Base-by-base conservation (phyloP, 2,888 invertebrate species). In the Entomobrya proxima region DNA sequence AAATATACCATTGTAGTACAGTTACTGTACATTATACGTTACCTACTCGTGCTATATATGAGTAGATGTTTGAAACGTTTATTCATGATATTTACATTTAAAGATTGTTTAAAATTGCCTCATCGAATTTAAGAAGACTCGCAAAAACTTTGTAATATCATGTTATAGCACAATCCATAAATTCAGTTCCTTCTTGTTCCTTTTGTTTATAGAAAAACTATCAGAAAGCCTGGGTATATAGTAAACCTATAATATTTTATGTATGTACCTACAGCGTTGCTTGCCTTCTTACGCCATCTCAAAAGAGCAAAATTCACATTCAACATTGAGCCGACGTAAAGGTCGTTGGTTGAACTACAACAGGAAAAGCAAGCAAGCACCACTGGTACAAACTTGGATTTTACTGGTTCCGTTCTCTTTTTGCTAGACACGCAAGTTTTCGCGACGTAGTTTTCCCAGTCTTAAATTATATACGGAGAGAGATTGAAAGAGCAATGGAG, bases 271-370 rank as follows among this genome's bases (percentile, higher is more conserved):
- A 13, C 40, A 55, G 37, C 55, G 27, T 58, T 76, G 24, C 58
- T 58, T 58, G 58, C n/a, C 30, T 24, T 58, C 27, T 40, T 27
- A 50, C 55, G 58, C 55, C 76, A 58, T 76, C 58, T 47, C 44
- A 44, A 21, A 69, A 52, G 52, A 27, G 55, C 21, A 52, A 50
- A 40, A 76, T 55, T 40, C 47, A 40, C 64, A 86, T 81, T 81
- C 86, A 77, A 80, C 86, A 86, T 81, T 86, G 86, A 81, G 47
- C 58, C 55, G 80, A 58, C 75, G 80, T 52, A 86, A 86, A 86
- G 86, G 86, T 86, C 86, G 86, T 86, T 86, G 55, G 75, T 86
- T 86, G 86, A 86, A 86, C 86, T 81, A 35, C 44, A 35, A n/a
- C n/a, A 44, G 76, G 40, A 80, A 75, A 47, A 32, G 50, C 76